A percentile compares a stretch with the other conserved stretches of the same genome.
Evolutionary conservation across 2,888 invertebrate species (phyloP).

Genomic region (Aphelenchoides bicaudatus): DNA sequence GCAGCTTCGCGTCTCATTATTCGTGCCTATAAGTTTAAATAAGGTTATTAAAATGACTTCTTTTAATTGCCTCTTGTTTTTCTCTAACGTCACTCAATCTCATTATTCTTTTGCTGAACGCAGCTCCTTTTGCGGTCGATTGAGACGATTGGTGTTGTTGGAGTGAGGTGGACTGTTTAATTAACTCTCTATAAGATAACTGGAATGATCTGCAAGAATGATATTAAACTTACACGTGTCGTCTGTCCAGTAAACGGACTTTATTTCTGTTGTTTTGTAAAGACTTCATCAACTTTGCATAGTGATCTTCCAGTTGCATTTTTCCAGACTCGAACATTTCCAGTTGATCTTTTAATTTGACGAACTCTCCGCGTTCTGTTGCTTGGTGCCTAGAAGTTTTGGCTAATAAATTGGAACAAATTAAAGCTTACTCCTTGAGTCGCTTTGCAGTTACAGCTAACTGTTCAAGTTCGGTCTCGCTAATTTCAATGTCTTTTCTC

Average conservation of each 20-base stretch:
- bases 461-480: conserved; percentile 18
- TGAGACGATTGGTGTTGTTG: background rate
- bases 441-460: conserved; percentile 5
- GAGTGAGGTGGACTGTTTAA: no score
- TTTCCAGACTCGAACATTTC: conserved; percentile 8
- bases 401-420: conserved; percentile 2
- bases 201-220: background rate
- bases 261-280: conserved; percentile 18
- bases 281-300: conserved; percentile 17
- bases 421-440: conserved; percentile 7
- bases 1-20: conserved; percentile 15
- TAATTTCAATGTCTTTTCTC: conserved; percentile 18
- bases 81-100: conserved; percentile 3
- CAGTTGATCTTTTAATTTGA: background rate
- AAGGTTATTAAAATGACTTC: background rate
- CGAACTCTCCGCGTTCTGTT: background rate
- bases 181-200: no score
- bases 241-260: conserved; percentile 14
- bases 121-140: conserved; percentile 7
- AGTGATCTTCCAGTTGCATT: conserved; percentile 16
- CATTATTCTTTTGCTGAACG: background rate
- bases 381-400: background rate
- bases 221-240: conserved; percentile 14
- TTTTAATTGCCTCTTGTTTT: conserved; percentile 13
- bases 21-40: conserved; percentile 1